A percentile compares a stretch with the other conserved stretches of the same genome.
These are phyloP conservation scores for Beris chalybata DNA, from an alignment of 2,888 invertebrate species.

Conservation along the genomic window DNA sequence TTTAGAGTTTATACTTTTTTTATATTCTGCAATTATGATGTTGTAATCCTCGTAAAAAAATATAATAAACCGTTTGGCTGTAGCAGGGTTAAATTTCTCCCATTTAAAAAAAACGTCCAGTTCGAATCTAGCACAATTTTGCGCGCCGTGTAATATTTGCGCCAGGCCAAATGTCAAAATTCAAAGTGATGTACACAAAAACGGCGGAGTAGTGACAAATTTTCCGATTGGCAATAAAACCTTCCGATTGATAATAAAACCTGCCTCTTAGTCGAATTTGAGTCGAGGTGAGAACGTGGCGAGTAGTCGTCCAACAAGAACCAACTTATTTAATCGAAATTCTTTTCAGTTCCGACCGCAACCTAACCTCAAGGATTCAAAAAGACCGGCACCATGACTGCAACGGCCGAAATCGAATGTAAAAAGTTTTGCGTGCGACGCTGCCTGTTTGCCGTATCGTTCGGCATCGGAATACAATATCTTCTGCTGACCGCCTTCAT, in stretches of 20 bases:
- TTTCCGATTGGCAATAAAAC: not conserved
- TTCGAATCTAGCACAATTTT: too few relatives aligned
- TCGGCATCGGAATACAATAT: conserved; percentile 63
- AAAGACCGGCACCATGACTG: conserved; percentile 11
- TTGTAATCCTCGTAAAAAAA: too few relatives aligned
- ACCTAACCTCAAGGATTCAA: not conserved
- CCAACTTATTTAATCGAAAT: too few relatives aligned
- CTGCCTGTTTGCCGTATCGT: conserved; percentile 59
- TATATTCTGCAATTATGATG: too few relatives aligned
- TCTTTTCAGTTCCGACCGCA: too few relatives aligned
- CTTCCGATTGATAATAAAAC: not conserved
- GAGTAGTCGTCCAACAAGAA: too few relatives aligned
- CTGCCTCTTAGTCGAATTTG: not conserved
- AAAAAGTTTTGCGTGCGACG: conserved; percentile 49
- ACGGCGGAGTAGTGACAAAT: not conserved
- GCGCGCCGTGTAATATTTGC: too few relatives aligned
- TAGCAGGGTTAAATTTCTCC: too few relatives aligned
- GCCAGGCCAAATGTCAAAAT: conserved; percentile 23
- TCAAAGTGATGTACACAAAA: conserved; percentile 8
- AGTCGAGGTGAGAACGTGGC: too few relatives aligned
- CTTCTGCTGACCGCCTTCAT: conserved; percentile 59
- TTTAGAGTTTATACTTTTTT: too few relatives aligned
- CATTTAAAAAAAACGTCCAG: too few relatives aligned
- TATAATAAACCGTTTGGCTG: too few relatives aligned
- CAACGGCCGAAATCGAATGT: conserved; percentile 43